Evolutionary conservation across 1,140 invertebrate species (phyloP).

Genomic region (Agrypnia vestita): DNA sequence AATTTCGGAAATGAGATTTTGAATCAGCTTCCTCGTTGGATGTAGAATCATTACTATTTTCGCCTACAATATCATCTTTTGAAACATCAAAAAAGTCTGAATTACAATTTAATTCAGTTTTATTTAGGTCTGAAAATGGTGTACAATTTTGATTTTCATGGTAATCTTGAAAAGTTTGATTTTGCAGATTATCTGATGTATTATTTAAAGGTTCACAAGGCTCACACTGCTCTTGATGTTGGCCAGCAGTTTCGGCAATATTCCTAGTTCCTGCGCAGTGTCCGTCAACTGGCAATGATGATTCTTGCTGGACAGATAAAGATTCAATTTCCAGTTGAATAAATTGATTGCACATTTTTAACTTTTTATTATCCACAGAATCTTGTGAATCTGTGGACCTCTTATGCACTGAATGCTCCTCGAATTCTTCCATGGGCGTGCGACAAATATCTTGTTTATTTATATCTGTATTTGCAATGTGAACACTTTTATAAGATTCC

Average conservation of each 20-base stretch:
- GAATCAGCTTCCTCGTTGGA: constrained; percentile 32
- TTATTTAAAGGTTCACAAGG: constrained; percentile 26
- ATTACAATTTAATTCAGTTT: not conserved
- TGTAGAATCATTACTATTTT: constrained; percentile 38
- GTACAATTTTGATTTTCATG: constrained; percentile 7
- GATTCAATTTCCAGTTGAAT: constrained; percentile 5
- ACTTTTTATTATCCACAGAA: constrained; percentile 29
- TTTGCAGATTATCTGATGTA: constrained; percentile 2
- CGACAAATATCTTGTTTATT: constrained; percentile 1
- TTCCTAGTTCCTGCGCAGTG: constrained; percentile 2
- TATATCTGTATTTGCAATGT: not conserved
- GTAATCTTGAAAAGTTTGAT: constrained; percentile 1
- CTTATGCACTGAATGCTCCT: constrained; percentile 8
- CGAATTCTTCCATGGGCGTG: not conserved
- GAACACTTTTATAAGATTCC: constrained; percentile 14
- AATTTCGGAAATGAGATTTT: constrained; percentile 3
- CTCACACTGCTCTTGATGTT: constrained; percentile 18
- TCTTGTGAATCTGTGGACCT: constrained; percentile 11
- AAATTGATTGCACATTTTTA: constrained; percentile 24
- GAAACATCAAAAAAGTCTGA: constrained; percentile 13
- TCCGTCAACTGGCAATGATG: not conserved
- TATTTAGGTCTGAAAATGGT: not conserved
- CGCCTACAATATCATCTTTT: constrained; percentile 21
- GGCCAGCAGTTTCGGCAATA: not conserved
- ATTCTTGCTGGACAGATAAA: not conserved